Evolutionary conservation across 2,797 vertebrate species (phyloP).

Genomic region (Octomys mimax): DNA sequence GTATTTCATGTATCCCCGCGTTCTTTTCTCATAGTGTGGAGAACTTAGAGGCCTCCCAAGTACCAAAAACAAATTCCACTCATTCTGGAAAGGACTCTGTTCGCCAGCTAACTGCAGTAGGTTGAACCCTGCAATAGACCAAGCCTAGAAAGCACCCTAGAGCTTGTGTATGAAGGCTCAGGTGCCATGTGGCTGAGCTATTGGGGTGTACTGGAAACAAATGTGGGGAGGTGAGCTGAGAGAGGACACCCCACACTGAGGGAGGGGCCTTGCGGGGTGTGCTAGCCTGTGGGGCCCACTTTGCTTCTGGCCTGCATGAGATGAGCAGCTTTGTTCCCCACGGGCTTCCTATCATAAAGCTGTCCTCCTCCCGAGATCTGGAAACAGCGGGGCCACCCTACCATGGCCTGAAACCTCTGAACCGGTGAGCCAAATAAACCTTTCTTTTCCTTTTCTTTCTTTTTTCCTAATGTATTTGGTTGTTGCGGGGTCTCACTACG

Average conservation of each 20-base stretch:
- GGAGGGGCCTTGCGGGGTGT: not conserved
- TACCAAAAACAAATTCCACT: not conserved
- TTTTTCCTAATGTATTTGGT: too few species aligned
- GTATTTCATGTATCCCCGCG: not conserved
- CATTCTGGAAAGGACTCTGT: not conserved
- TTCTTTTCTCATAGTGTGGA: not conserved
- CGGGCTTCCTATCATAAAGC: not conserved
- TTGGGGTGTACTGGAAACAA: not conserved
- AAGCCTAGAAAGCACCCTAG: too few species aligned
- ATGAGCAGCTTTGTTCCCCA: not conserved
- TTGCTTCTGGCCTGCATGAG: not conserved
- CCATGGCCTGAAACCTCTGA: not conserved
- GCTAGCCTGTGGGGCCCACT: not conserved
- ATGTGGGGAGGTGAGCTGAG: not conserved
- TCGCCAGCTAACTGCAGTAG: not conserved
- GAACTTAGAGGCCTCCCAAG: not conserved
- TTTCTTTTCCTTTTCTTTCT: not conserved
- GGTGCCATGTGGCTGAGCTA: not conserved
- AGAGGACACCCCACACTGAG: not conserved
- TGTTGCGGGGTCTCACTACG: too few species aligned
- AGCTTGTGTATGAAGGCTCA: not conserved
- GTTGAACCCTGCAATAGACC: not conserved
- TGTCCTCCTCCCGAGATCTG: not conserved
- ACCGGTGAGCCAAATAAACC: not conserved
- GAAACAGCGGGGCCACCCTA: not conserved